Evolutionary conservation across 2,888 invertebrate genomes (phyloP).

Genomic region (Creontiades dilutus): DNA sequence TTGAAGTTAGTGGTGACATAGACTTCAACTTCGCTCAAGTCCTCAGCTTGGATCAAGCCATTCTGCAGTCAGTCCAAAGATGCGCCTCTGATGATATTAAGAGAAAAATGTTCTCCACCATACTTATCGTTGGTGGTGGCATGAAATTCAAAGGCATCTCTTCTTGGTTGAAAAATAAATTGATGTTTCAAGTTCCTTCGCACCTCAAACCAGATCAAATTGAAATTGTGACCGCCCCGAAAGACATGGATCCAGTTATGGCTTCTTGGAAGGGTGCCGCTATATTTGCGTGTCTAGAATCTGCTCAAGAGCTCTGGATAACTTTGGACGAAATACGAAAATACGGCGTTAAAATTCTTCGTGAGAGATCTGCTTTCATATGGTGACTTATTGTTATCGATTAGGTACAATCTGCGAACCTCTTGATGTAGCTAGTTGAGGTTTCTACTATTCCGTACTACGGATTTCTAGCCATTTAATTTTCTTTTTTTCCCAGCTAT

Average conservation of each 20-base stretch:
- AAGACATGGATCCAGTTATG: constrained; percentile 94
- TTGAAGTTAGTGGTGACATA: constrained; percentile 69
- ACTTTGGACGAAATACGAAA: constrained; percentile 91
- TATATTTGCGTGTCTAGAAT: constrained; percentile 94
- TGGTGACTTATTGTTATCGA: constrained; percentile 81
- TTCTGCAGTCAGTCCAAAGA: constrained; percentile 93
- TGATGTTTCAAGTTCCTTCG: constrained; percentile 52
- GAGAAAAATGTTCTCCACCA: constrained; percentile 95
- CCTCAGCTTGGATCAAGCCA: constrained; percentile 92
- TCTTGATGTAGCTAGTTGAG: too few relatives aligned
- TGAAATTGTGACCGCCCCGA: constrained; percentile 93
- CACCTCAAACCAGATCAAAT: constrained; percentile 82
- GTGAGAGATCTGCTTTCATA: constrained; percentile 95
- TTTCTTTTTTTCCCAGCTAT: too few relatives aligned
- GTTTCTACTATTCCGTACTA: not conserved
- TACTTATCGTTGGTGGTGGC: constrained; percentile 94
- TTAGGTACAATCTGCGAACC: too few relatives aligned
- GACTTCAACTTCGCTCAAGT: constrained; percentile 79
- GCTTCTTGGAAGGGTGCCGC: constrained; percentile 96
- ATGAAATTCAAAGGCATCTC: constrained; percentile 91
- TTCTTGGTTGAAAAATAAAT: constrained; percentile 91
- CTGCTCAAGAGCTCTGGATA: constrained; percentile 96
- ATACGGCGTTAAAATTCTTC: constrained; percentile 89
- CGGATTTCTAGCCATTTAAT: too few relatives aligned
- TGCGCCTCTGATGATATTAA: constrained; percentile 92